These are phyloP conservation scores for Phoeniculus purpureus DNA, from an alignment of 2,797 vertebrate species.

Conservation along the genomic window DNA sequence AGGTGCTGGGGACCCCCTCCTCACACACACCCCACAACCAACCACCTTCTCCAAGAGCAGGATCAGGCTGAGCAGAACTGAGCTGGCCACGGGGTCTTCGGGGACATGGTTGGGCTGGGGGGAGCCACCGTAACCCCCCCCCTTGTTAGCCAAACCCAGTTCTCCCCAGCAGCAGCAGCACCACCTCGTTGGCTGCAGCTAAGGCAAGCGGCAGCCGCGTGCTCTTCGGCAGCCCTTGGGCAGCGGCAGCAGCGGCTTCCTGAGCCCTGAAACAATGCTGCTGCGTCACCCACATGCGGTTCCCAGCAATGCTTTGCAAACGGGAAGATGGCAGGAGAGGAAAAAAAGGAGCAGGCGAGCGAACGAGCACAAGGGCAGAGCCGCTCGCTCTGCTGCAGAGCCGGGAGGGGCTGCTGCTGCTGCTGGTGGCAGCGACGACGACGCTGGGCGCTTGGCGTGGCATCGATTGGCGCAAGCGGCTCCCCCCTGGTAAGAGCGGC, in stretches of 20 bases:
- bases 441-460: too few species aligned
- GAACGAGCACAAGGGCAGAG: conserved; percentile 58
- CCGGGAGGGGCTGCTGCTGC: too few species aligned
- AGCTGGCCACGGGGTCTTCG: neutral
- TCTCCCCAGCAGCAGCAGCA: neutral
- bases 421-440: too few species aligned
- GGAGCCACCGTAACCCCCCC: neutral
- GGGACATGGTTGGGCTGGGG: neutral
- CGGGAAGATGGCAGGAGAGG: conserved; percentile 78
- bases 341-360: neutral
- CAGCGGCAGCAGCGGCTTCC: conserved; percentile 72
- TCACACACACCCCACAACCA: too few species aligned
- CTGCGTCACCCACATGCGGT: conserved; percentile 84
- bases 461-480: too few species aligned
- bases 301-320: conserved; percentile 86
- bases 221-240: conserved; percentile 67
- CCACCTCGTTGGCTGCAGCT: neutral
- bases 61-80: neutral
- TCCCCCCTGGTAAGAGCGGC: too few species aligned
- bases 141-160: too few species aligned
- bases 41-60: neutral
- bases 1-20: conserved; percentile 10
- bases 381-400: conserved; percentile 38
- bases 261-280: conserved; percentile 81
- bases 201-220: neutral